A percentile compares a stretch with the other conserved stretches of the same genome.
These are phyloP conservation scores for Apoderus coryli DNA, from an alignment of 2,888 invertebrate genomes.

Conservation along the genomic window DNA sequence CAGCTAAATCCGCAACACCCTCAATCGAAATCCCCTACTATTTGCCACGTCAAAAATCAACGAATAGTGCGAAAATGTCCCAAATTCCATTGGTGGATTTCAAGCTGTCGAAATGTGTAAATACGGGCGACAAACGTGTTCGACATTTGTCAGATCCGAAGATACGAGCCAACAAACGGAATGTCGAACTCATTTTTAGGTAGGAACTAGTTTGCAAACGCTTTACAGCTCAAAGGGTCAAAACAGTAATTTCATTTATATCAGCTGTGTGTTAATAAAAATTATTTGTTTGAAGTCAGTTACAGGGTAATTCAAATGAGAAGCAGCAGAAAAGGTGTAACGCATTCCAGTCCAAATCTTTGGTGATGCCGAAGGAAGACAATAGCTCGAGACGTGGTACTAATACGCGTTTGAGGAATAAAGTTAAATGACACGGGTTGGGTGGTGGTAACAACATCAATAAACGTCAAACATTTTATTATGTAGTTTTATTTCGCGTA, in stretches of 20 bases:
- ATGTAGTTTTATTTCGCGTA: too few species aligned
- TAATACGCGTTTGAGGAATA: too few species aligned
- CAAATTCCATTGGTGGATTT: slow-evolving; percentile 18
- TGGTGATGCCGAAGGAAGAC: slow-evolving; percentile 3
- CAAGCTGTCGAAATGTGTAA: slow-evolving; percentile 14
- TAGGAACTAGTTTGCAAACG: slow-evolving; percentile 5
- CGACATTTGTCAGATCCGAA: slow-evolving; percentile 10
- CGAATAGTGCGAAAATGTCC: slow-evolving; percentile 10
- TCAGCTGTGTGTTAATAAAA: too few species aligned
- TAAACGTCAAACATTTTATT: too few species aligned
- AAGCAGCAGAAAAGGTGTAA: too few species aligned
- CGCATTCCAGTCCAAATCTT: slow-evolving; percentile 2
- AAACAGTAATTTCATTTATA: too few species aligned
- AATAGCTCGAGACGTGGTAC: too few species aligned
- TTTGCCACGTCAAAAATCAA: slow-evolving; percentile 6
- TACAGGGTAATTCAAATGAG: too few species aligned
- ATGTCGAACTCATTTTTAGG: slow-evolving; percentile 14
- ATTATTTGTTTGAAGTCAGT: too few species aligned
- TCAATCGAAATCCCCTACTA: slow-evolving; percentile 18
- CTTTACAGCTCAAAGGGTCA: neutral
- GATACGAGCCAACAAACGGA: slow-evolving; percentile 10
- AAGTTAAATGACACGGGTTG: too few species aligned
- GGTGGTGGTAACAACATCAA: too few species aligned
- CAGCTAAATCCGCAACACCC: slow-evolving; percentile 10
- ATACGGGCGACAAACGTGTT: slow-evolving; percentile 6